phyloP scores from a whole-genome alignment of 2,113 vertebrate genomes.

The Rattus norvegicus region GRCr8 NC_086020.1:210424501-210425000 shows the following conservation, averaged over 20 bases:
- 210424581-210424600: neutral
- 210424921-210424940: neutral
- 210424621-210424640: neutral
- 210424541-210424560: neutral
- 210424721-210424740: neutral
- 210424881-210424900: neutral
- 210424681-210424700: neutral
- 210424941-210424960: neutral
- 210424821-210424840: neutral
- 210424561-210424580: neutral
- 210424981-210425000: neutral
- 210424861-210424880: neutral
- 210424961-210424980: neutral
- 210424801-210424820: neutral
- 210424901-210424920: neutral
- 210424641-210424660: neutral
- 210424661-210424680: neutral
- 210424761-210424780: neutral
- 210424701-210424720: neutral
- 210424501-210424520: too few relatives aligned
- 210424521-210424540: too few relatives aligned
- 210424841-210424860: neutral
- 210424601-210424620: too few relatives aligned
- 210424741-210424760: neutral
- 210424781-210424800: slow-evolving; percentile 10